phyloP scores from a whole-genome alignment of 2,113 vertebrate species.

The Stigmatopora argus region DNA sequence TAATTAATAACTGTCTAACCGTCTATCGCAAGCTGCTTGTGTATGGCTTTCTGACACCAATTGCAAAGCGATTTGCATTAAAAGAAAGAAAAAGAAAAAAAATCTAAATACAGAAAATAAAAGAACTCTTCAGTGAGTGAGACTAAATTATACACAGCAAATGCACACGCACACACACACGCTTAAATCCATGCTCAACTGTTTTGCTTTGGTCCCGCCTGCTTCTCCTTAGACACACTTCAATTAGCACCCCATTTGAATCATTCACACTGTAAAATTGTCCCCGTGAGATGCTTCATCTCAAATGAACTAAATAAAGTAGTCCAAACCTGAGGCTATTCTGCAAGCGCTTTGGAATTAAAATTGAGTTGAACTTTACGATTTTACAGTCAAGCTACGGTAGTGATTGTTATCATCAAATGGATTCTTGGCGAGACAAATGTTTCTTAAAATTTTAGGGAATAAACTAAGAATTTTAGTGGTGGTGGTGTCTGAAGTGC shows the following conservation, averaged over 20 bases:
- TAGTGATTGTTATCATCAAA: background rate
- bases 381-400: background rate
- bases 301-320: constrained; percentile 1
- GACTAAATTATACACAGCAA: constrained; percentile 14
- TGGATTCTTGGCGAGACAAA: background rate
- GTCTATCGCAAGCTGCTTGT: too few relatives aligned
- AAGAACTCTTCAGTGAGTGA: constrained; percentile 5
- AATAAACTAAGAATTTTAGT: too few relatives aligned
- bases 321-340: background rate
- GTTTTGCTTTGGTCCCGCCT: constrained; percentile 14
- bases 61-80: too few relatives aligned
- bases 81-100: too few relatives aligned
- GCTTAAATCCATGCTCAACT: constrained; percentile 27
- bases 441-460: too few relatives aligned
- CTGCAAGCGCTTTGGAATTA: too few relatives aligned
- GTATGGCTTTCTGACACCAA: too few relatives aligned
- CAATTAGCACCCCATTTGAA: constrained; percentile 25
- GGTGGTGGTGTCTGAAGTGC: too few relatives aligned
- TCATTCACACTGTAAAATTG: constrained; percentile 10
- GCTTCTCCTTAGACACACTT: constrained; percentile 18
- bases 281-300: constrained; percentile 8
- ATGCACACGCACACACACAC: constrained; percentile 4
- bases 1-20: too few relatives aligned
- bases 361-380: too few relatives aligned
- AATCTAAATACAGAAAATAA: constrained; percentile 13